Evolutionary conservation across 1,140 invertebrate species (phyloP), one percentile per base, ranked within the genome.

Genomic region (Pteromalus puparum): DNA sequence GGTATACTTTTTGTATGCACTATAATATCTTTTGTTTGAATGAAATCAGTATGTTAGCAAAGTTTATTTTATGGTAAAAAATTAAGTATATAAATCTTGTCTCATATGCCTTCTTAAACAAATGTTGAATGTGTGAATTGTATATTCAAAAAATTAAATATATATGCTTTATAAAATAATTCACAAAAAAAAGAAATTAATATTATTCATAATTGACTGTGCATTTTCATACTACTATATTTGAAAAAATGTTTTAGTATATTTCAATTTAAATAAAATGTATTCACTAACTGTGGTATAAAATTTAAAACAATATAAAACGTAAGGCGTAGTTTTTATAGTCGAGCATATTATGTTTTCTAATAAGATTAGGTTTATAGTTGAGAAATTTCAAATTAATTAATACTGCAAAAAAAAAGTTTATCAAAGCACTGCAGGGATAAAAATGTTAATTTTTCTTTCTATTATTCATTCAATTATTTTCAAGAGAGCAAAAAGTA

Each of bases 1-100:
- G 97, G 97, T 97, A 90, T 85, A 61, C 24, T 34, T 72, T 24
- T 72, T 13, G 1, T 34, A 34, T 30, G 13, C 13, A 30, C 7
- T 38, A 48, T 21, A n/a, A 53, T 30, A 1, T 48, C 46, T 46
- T 75, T 26, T 67, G 21, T 24, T 48, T 38, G 0, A 65, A 65
- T 65, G n/a, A 5, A 65, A 18, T 65, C 61, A 65, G 4, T 74
- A 28, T 15, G 7, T 74, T 30, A 74, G 26, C 5, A 42, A 34
- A 67, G 34, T 72, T 38, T 74, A 42, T 48, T 30, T 61, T 75
- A 46, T 46, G 9, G 21, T 18, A 38, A 18, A 24, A 34, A 15
- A 73, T 73, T 26, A 70, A 26, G 28, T 26, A 72, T 72, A 0
- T 21, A 73, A 13, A 38, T 15, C 3, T 38, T 34, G 15, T 73